Evolutionary conservation across 2,113 vertebrate genomes (phyloP).

Genomic region (Motacilla tschutschensis): DNA sequence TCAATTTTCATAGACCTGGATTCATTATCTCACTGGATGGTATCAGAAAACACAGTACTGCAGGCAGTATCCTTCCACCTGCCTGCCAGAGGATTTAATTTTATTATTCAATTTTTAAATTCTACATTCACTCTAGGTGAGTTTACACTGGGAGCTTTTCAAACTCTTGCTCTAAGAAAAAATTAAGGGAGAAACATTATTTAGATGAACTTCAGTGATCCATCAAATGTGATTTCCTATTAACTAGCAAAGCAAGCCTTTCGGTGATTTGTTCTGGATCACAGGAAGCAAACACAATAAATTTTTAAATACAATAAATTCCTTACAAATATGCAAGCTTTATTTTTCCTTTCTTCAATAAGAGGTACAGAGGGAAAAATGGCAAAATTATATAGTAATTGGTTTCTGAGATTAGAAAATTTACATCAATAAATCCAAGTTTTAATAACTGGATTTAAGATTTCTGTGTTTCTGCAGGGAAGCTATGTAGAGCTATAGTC

Average conservation of each 20-base stretch:
- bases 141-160: conserved; percentile 34
- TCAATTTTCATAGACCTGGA: conserved; percentile 77
- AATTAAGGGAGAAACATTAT: conserved; percentile 6
- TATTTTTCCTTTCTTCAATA: background rate
- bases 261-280: background rate
- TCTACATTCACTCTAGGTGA: conserved; percentile 26
- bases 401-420: background rate
- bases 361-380: background rate
- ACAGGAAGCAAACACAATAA: background rate
- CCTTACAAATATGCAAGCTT: background rate
- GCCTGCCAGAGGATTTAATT: conserved; percentile 57
- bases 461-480: background rate
- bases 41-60: conserved; percentile 67
- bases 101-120: conserved; percentile 59
- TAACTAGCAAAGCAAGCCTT: background rate
- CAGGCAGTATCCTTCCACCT: conserved; percentile 64
- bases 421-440: background rate
- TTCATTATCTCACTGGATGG: conserved; percentile 73
- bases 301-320: background rate
- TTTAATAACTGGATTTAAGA: background rate
- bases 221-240: background rate
- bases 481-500: background rate
- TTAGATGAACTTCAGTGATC: conserved; percentile 14
- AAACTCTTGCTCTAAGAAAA: conserved; percentile 35
- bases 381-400: background rate